Conservation (phyloP, 2,797 vertebrate species). For the Synaphobranchus kaupii region DNA sequence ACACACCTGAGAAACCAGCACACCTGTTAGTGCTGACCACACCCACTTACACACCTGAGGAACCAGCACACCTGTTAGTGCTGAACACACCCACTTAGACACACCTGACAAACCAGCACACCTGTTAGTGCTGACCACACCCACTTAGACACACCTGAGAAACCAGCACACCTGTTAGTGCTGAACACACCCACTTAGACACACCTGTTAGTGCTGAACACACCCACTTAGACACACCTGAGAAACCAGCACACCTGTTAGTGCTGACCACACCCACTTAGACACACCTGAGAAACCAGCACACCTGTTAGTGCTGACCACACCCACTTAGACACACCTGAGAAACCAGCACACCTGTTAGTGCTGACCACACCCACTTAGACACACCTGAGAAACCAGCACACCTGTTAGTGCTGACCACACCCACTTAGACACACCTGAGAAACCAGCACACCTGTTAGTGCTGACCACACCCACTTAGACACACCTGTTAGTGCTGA, state of each 20-base stretch:
- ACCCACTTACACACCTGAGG: slow-evolving; percentile 96
- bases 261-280: slow-evolving; percentile 92
- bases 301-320: slow-evolving; percentile 70
- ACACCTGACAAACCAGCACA: slow-evolving; percentile 72
- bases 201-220: slow-evolving; percentile 68
- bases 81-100: slow-evolving; percentile 96
- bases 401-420: slow-evolving; percentile 70
- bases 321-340: slow-evolving; percentile 96
- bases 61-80: slow-evolving; percentile 25
- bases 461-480: slow-evolving; percentile 92
- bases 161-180: slow-evolving; percentile 25
- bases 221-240: slow-evolving; percentile 96
- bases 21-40: slow-evolving; percentile 70
- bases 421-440: slow-evolving; percentile 96
- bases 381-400: slow-evolving; percentile 79
- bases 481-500: slow-evolving; percentile 64
- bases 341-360: slow-evolving; percentile 24
- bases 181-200: slow-evolving; percentile 96
- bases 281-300: slow-evolving; percentile 79
- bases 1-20: slow-evolving; percentile 76
- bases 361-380: slow-evolving; percentile 92
- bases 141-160: slow-evolving; percentile 92
- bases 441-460: slow-evolving; percentile 24
- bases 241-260: slow-evolving; percentile 24
- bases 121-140: slow-evolving; percentile 77